A percentile compares a stretch with the other conserved stretches of the same genome.
Evolutionary conservation across 2,797 vertebrate genomes (phyloP).

Genomic region (Sebastes glaucus): DNA sequence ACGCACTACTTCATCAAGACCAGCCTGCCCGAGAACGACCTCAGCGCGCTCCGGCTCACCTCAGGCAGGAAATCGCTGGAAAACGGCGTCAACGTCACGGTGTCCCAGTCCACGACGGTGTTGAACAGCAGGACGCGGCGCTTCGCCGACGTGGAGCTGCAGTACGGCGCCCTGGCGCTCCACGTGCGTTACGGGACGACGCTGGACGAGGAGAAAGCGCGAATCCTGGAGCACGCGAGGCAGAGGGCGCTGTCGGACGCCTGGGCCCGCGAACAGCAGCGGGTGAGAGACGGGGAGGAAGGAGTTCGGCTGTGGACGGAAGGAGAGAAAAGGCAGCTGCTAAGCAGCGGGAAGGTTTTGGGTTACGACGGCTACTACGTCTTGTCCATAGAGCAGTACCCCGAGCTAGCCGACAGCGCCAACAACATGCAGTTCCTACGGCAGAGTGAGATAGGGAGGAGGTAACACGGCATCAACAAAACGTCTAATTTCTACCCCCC

Average conservation of each 20-base stretch:
- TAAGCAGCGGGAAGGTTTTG: conserved; percentile 96
- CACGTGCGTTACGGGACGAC: conserved; percentile 97
- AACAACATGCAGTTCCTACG: conserved; percentile 99
- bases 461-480: conserved; percentile 89
- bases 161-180: conserved; percentile 91
- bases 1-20: conserved; percentile 99
- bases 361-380: conserved; percentile 99
- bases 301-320: conserved; percentile 96
- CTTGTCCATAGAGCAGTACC: conserved; percentile 99
- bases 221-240: conserved; percentile 94
- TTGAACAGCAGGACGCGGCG: conserved; percentile 95
- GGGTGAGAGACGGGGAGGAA: conserved; percentile 96
- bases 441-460: conserved; percentile 98
- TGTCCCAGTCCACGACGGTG: conserved; percentile 96
- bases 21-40: conserved; percentile 93
- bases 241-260: conserved; percentile 93
- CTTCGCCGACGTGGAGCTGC: conserved; percentile 97
- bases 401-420: conserved; percentile 96
- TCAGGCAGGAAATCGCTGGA: conserved; percentile 94
- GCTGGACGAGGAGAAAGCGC: conserved; percentile 95
- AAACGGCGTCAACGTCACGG: conserved; percentile 96
- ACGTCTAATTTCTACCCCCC: not conserved
- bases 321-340: conserved; percentile 97
- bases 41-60: conserved; percentile 92
- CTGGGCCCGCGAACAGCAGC: conserved; percentile 97